Conservation (phyloP, 1,140 invertebrate species). For the Megalopta genalis region DNA sequence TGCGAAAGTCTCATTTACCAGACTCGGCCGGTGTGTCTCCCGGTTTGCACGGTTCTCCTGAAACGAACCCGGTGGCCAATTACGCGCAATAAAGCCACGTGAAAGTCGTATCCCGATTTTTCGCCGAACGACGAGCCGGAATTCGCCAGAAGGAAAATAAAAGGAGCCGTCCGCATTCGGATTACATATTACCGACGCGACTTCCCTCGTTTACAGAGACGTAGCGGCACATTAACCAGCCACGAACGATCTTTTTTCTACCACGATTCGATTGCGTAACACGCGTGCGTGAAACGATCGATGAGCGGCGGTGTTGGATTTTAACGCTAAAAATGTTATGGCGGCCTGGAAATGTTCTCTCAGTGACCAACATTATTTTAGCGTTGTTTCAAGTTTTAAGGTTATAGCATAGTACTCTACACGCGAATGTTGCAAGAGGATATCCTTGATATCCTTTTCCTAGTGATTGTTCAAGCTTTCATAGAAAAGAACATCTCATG, state of each 20-base stretch:
- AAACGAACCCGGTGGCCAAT: conserved; percentile 53
- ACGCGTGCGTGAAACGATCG: background rate
- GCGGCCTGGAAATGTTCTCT: too few relatives aligned
- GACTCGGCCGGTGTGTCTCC: conserved; percentile 19
- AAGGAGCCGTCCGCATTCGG: background rate
- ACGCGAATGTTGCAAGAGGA: too few relatives aligned
- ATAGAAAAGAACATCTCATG: too few relatives aligned
- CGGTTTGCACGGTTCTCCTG: conserved; percentile 11
- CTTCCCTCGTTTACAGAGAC: background rate
- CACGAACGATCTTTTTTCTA: background rate
- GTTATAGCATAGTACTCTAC: too few relatives aligned
- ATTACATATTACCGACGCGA: background rate
- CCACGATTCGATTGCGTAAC: background rate
- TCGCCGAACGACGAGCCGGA: background rate
- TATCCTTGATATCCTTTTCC: too few relatives aligned
- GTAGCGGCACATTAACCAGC: background rate
- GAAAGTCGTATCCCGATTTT: conserved; percentile 56
- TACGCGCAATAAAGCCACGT: conserved; percentile 53
- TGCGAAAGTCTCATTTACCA: conserved; percentile 54
- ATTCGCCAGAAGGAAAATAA: background rate
- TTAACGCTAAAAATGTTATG: too few relatives aligned
- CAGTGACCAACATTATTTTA: too few relatives aligned
- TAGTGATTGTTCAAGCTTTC: too few relatives aligned
- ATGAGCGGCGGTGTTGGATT: background rate
- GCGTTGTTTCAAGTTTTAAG: too few relatives aligned